Base-by-base conservation (phyloP, 37 sponge, comb jelly and placozoan species). In the Eunapius fragilis region DNA sequence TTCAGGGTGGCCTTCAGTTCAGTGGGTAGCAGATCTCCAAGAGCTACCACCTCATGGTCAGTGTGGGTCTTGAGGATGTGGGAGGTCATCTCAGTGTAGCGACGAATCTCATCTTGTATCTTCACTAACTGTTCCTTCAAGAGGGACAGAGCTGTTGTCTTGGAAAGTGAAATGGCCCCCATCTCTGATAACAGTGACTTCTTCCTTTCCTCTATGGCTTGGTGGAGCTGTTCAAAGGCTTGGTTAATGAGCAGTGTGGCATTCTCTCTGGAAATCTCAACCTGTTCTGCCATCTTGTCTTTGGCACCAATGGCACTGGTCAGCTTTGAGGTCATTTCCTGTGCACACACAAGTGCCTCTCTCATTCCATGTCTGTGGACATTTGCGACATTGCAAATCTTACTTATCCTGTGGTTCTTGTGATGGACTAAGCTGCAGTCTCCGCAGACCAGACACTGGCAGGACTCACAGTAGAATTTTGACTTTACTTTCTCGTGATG, bases 391-490 rank as follows among this genome's bases (percentile, higher is more conserved):
- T 33, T 26, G 34, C 37, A 27, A 17, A 37, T 24, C 26, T 26
- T 25, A 41, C 23, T 24, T 17, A 26, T 30, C 78, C 37, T 36
- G 37, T 77, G 78, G 17, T 36, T 25, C 17, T 33, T 77, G 78
- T 77, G 78, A 24, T 25, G 38, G 25, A 37, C 12, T 4, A 77
- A 25, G 26, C 23, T 77, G 13, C 78, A 77, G 37, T 77, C 78
- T 77, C 37, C 22, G 35, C 78, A 77, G 37, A 24, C 23, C 37
- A 77, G 78, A 12, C 17, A 6, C 2, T 77, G 37, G 37, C 41
- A 32, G 17, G 37, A 37, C 31, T 77, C 37, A 77, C 78, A 77
- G 41, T 77, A 77, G 37, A 77, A 77, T 41, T 77, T 77, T 25
- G 19, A 33, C 34, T 77, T 24, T 77, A 37, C 78, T 33, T 36